Evolutionary conservation across 2,113 vertebrate genomes (phyloP).

Genomic region (Microtus pennsylvanicus): DNA sequence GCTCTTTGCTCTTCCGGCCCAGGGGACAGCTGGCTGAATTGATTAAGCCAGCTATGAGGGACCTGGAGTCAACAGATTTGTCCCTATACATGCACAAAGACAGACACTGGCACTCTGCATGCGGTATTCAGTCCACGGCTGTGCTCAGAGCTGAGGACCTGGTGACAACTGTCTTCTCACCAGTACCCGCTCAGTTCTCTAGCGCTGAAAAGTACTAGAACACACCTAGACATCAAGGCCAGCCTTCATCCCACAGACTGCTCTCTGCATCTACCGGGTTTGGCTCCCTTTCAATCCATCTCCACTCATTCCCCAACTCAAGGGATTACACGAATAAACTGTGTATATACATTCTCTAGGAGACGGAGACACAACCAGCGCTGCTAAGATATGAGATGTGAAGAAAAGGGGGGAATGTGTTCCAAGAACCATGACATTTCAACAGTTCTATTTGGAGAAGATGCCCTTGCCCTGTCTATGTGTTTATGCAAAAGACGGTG

Average conservation of each 20-base stretch:
- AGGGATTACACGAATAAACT: background rate
- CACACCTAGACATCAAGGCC: background rate
- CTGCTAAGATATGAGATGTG: background rate
- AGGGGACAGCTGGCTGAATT: too few relatives aligned
- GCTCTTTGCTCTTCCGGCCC: background rate
- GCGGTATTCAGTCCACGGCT: background rate
- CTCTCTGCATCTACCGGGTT: background rate
- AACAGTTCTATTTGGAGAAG: background rate
- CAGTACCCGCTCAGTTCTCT: background rate
- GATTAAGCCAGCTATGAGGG: background rate
- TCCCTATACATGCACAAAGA: too few relatives aligned
- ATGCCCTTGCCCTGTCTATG: background rate
- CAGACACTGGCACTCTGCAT: rapidly evolving
- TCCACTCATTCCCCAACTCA: background rate
- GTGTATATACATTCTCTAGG: background rate
- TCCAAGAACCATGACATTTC: background rate
- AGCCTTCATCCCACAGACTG: background rate
- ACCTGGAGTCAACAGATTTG: background rate
- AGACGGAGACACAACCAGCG: background rate
- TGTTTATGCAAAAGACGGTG: background rate
- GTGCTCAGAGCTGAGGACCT: too few relatives aligned
- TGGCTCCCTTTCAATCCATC: background rate
- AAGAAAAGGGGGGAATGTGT: background rate
- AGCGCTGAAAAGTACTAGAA: background rate
- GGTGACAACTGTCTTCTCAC: background rate